Base-by-base conservation (phyloP, 2,113 vertebrate species). In the Barbus barbus region DNA sequence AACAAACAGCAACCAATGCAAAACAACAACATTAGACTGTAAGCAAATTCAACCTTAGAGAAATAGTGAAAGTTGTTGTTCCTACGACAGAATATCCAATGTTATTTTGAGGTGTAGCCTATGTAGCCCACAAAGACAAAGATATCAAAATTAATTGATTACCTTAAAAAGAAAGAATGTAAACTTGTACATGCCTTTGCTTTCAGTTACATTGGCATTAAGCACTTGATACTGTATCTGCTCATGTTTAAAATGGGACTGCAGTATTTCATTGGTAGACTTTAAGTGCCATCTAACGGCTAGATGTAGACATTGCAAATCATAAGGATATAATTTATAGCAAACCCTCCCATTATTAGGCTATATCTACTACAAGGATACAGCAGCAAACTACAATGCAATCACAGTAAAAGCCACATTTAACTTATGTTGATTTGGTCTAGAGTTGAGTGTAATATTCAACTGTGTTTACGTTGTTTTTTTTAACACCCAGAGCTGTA, bases 201-300 rank as follows among this genome's bases (percentile, higher is more conserved):
- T 5, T 44, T 7, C 60, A 58, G 48, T 24, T 38, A 69, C 18
- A 9, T 22, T 22, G 3, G 8, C 20, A 67, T 4, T 22, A 63
- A 26, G 31, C 18, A 9, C 51, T 53, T 65, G 63, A 48, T 48
- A 48, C 46, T 48, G 31, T 65, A 18, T 18, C 63, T 33, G 14
- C 61, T 33, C 18, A 24, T 73, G 71, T 46, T 28, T 51, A 56
- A 2, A 14, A 5, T 2, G 9, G 4, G 3, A 1, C 26, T 33
- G 28, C 0, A 16, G 9, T 18, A 26, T 38, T 20, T 16, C 9
- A 44, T 18, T 53, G 56, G 16, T 84, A 61, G 76, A 12, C 3
- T 48, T 77, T 22, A 22, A 48, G n/a, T 61, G 28, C 65, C 78
- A 82, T 87, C 86, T 84, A 53, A 83, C 56, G 78, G 83, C 31